Conservation (phyloP, 2,113 vertebrate species). For the Mellivora capensis region DNA sequence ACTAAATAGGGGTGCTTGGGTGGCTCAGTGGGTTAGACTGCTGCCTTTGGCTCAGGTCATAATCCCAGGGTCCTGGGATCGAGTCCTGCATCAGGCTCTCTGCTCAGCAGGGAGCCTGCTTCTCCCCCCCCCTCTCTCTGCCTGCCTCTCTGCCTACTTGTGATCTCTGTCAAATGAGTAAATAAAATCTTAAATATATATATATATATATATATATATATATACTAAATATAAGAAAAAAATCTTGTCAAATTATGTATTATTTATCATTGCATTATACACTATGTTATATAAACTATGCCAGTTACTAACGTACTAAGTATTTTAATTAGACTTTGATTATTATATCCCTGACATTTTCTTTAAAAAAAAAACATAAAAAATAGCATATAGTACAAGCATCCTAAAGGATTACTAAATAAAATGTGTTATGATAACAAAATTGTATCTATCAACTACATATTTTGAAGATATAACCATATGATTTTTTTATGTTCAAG, state of each 20-base stretch:
- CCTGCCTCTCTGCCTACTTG: too few species aligned
- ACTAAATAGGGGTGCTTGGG: too few species aligned
- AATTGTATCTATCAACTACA: neutral
- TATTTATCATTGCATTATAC: neutral
- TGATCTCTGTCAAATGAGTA: too few species aligned
- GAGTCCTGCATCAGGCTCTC: too few species aligned
- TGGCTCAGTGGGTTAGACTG: too few species aligned
- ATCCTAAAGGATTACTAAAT: neutral
- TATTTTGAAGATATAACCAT: neutral
- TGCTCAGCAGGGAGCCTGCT: too few species aligned
- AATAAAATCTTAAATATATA: too few species aligned
- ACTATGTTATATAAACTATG: neutral
- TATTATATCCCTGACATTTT: neutral
- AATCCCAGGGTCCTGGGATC: too few species aligned
- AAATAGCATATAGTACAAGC: neutral
- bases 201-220: too few species aligned
- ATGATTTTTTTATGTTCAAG: neutral
- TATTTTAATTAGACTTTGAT: neutral
- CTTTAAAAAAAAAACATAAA: neutral
- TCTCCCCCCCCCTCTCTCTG: too few species aligned
- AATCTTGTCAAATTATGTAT: neutral
- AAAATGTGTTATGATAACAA: neutral
- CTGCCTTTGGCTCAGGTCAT: too few species aligned
- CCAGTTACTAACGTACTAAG: neutral
- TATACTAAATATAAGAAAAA: neutral